A percentile compares a stretch with the other conserved stretches of the same genome.
Evolutionary conservation across 37 sponge, comb jelly and placozoan species (phyloP).

Genomic region (Axinella damicornis): DNA sequence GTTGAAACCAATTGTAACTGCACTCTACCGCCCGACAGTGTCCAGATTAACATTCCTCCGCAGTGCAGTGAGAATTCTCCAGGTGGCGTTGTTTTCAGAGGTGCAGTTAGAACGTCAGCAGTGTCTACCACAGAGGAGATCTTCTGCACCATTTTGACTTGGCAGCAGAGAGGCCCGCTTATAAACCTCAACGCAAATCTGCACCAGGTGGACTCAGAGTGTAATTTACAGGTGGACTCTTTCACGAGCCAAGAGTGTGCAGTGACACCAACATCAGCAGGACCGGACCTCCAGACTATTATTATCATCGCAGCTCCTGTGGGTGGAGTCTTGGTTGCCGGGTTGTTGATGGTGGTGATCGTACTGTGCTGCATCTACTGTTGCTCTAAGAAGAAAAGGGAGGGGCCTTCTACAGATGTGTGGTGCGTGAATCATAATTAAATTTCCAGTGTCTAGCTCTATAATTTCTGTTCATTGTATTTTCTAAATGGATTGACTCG

Average conservation of each 20-base stretch:
- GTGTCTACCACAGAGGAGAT: slow-evolving; percentile 9
- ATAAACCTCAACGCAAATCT: not conserved
- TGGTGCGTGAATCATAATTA: not conserved
- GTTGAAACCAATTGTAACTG: slow-evolving; percentile 18
- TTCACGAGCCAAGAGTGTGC: slow-evolving; percentile 16
- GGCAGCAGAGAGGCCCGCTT: slow-evolving; percentile 12
- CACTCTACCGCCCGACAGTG: not conserved
- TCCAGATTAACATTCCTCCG: not conserved
- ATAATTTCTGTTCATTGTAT: too few species aligned
- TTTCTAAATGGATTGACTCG: too few species aligned
- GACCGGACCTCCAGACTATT: not conserved
- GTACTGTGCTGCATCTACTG: not conserved
- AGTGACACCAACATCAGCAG: not conserved
- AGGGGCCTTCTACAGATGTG: not conserved
- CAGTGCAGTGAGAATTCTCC: slow-evolving; percentile 14
- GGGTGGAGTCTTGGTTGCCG: slow-evolving; percentile 3
- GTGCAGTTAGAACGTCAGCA: not conserved
- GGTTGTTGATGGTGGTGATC: not conserved
- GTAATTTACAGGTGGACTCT: not conserved
- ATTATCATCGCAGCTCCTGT: not conserved
- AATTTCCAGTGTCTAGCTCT: too few species aligned
- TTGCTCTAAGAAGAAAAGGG: not conserved
- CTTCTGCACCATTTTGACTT: slow-evolving; percentile 13
- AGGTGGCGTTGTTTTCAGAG: slow-evolving; percentile 17
- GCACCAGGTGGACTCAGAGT: not conserved